Evolutionary conservation across 2,888 invertebrate species (phyloP), one percentile per base, ranked within the genome.

Genomic region (Zelleria hepariella): DNA sequence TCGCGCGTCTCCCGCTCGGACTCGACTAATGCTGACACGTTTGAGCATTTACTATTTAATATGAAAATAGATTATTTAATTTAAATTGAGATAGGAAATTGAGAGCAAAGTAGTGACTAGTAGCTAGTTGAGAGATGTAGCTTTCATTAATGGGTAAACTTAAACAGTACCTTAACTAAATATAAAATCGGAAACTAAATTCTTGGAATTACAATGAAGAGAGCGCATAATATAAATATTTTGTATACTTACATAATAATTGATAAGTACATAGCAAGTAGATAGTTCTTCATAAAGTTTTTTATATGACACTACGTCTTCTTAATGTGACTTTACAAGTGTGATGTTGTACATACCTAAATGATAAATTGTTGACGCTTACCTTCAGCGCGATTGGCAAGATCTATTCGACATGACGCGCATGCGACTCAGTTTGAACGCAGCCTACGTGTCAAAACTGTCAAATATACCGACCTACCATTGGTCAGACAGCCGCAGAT

Each of bases 271-370:
- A 75, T 66, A 73, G 48, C n/a, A 42, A 58, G 27, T 82, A 82
- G 74, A 64, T 83, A 83, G 74, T 68, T 75, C 78, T 84, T 80
- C 77, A 74, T 82, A 80, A 82, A 78, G 78, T 83, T 85, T 42
- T 86, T 84, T 86, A 86, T 83, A 85, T 80, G 77, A 82, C 81
- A 78, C 59, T 63, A 64, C 56, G 77, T 81, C 77, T 82, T 80
- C 80, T 82, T 73, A 75, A 85, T 81, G 87, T 86, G 85, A 85
- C 86, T 84, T 71, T 82, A 80, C 79, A 80, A 85, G 85, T 86
- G 86, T 86, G 85, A 87, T 86, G 78, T 80, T 85, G 84, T 86
- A 84, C 70, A 42, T 42, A 42, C 32, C 82, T 83, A 82, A 67
- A 69, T 71, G 23, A 49, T 51, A 68, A 64, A 69, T 71, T 74